Conservation (phyloP, 2,888 invertebrate species). For the Troides helena region DNA sequence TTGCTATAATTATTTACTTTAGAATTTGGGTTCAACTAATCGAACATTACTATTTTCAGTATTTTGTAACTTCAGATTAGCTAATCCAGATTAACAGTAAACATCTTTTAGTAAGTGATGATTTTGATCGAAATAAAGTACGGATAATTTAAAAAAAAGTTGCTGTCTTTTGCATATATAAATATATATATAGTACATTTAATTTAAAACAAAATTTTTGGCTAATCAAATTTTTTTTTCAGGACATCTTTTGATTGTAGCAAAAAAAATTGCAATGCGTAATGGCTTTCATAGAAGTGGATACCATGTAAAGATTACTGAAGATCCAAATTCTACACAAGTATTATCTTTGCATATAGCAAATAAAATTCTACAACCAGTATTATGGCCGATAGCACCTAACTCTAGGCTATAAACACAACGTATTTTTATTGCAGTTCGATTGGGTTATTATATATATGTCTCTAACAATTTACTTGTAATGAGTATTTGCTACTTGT, state of each 20-base stretch:
- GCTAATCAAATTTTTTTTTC: constrained; percentile 35
- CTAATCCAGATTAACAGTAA: too few relatives aligned
- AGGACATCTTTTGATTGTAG: constrained; percentile 90
- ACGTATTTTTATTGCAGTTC: neutral
- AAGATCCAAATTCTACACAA: constrained; percentile 43
- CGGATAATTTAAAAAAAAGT: too few relatives aligned
- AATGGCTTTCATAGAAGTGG: constrained; percentile 76
- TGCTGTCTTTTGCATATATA: neutral
- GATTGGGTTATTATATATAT: neutral
- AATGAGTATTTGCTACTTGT: neutral
- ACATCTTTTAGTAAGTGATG: too few relatives aligned
- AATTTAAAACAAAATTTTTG: neutral
- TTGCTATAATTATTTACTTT: too few relatives aligned
- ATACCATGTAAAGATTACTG: constrained; percentile 60
- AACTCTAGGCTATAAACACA: constrained; percentile 44
- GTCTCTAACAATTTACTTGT: neutral
- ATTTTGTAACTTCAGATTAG: too few relatives aligned
- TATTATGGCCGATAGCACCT: constrained; percentile 60
- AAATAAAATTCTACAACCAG: constrained; percentile 57
- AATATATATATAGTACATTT: neutral
- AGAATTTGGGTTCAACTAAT: too few relatives aligned
- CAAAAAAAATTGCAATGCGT: constrained; percentile 87
- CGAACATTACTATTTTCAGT: too few relatives aligned
- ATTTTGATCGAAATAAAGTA: too few relatives aligned
- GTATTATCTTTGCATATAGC: constrained; percentile 58